Conservation (phyloP, 2,888 invertebrate genomes). For the Habroteleia sp. region DNA sequence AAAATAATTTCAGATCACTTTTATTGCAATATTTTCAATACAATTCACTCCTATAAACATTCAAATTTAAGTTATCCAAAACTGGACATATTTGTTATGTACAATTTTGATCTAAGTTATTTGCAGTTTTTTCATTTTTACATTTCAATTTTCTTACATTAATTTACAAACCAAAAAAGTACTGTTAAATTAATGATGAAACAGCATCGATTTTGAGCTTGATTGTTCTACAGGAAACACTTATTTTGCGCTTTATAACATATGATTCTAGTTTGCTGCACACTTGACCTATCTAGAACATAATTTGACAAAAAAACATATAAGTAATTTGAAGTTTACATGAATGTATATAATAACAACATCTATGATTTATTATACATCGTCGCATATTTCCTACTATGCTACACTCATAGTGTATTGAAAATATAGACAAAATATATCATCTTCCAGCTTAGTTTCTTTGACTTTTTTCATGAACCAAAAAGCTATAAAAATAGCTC, state of each 20-base stretch:
- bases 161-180: conserved; percentile 4
- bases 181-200: too few species aligned
- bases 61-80: conserved; percentile 29
- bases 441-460: conserved; percentile 74
- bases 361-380: conserved; percentile 37
- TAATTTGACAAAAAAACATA: conserved; percentile 22
- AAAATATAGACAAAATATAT: conserved; percentile 81
- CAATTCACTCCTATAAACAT: conserved; percentile 41
- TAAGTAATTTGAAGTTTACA: conserved; percentile 44
- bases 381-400: conserved; percentile 51
- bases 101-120: conserved; percentile 53
- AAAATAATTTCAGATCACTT: conserved; percentile 31
- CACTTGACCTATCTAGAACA: conserved; percentile 22
- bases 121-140: conserved; percentile 9
- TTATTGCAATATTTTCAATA: conserved; percentile 24
- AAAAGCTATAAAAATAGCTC: conserved; percentile 81
- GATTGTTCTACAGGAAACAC: conserved; percentile 43
- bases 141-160: conserved; percentile 2
- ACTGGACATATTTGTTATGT: conserved; percentile 38
- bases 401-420: conserved; percentile 67
- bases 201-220: conserved; percentile 35
- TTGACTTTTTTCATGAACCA: conserved; percentile 67
- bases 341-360: conserved; percentile 29
- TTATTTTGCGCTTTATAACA: conserved; percentile 24
- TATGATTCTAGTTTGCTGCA: conserved; percentile 35